Percentiles rank a stretch among this genome's conserved stretches.
phyloP scores from a whole-genome alignment of 2,113 vertebrate species.

The Corythaeola cristata region DNA sequence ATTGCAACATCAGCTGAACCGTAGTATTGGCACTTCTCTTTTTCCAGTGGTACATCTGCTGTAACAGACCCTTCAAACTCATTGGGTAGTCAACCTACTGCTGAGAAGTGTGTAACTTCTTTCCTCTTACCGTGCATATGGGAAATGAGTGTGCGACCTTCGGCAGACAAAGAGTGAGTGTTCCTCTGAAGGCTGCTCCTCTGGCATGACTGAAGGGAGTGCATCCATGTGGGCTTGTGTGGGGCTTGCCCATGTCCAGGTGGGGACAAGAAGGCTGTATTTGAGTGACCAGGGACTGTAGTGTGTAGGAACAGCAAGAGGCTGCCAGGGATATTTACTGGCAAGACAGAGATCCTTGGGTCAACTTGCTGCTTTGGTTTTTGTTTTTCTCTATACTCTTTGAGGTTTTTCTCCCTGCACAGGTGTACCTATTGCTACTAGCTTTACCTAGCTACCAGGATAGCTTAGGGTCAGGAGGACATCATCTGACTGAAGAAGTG shows the following conservation, averaged over 20 bases:
- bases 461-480: not conserved
- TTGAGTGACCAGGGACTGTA: not conserved
- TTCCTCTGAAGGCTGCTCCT: not conserved
- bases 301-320: not conserved
- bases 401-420: not conserved
- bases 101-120: not conserved
- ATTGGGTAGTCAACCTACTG: not conserved
- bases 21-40: not conserved
- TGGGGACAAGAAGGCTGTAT: not conserved
- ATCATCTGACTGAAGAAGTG: not conserved
- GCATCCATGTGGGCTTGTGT: not conserved
- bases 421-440: not conserved
- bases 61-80: not conserved
- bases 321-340: not conserved
- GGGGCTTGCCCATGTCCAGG: not conserved
- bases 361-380: not conserved
- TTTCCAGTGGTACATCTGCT: not conserved
- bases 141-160: not conserved
- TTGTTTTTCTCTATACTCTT: not conserved
- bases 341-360: too few relatives aligned
- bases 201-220: too few relatives aligned
- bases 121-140: fast-evolving
- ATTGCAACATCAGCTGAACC: not conserved
- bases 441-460: not conserved
- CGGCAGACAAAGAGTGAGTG: not conserved